Base-by-base conservation (phyloP, 2,888 invertebrate genomes). In the Prosopocoilus inquinatus region DNA sequence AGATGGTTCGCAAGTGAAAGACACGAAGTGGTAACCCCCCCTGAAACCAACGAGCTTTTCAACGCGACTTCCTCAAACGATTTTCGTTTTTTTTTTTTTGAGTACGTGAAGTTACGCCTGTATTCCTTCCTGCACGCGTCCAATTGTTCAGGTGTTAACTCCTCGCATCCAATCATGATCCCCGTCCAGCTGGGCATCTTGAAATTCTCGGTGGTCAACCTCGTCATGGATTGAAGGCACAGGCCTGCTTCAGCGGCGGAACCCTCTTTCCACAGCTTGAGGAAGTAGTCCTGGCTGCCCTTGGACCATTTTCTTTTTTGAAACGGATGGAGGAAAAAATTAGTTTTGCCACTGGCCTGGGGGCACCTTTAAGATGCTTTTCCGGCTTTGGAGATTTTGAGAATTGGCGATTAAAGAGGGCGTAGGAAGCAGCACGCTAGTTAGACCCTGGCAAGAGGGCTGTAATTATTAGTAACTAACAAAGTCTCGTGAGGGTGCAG, bases 1-100 rank as follows among this genome's bases (percentile, higher is more conserved):
- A 0, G 78, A 64, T 0, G 88, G 84, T 64, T 90, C 88, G 33
- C 84, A 83, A 0, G 86, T 84, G 64, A 88, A 88, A 0, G 89
- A 84, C 0, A 86, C 78, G 62, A 86, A 89, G 2, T 81, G 81
- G 50, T 80, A 78, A 0, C 89, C 92, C 1, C 76, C 76, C 0
- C 88, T 88, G 67, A 47, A 73, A 64, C n/a, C 33, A 49, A 20
- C 35, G 15, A 12, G 13, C 12, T 11, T 15, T 9, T 3, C 12
- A 12, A 51, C 39, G 28, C 46, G 46, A 12, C 36, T 36, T 12
- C 36, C 38, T 28, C 36, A 35, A 34, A 41, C 46, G 28, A 58
- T n/a, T 50, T 57, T 20, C n/a, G 39, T 45, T 52, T 60, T 51
- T n/a, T 49, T 50, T 56, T 20, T 43, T 43, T 36, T 44, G 53